A percentile compares a stretch with the other conserved stretches of the same genome.
Evolutionary conservation across 2,888 invertebrate genomes (phyloP).

Genomic region (Leptinotarsa tumamoca): DNA sequence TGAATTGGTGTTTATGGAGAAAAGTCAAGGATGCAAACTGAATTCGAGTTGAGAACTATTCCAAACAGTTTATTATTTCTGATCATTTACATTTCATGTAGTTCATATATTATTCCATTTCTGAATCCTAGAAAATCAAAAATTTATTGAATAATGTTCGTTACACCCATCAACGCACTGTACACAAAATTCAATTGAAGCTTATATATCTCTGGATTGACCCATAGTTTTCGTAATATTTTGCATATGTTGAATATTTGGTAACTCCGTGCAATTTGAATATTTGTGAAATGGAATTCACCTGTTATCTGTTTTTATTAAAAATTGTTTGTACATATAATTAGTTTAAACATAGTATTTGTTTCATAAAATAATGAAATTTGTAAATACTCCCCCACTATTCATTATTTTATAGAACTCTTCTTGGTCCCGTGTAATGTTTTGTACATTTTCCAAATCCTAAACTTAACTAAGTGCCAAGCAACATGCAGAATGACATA

Average conservation of each 20-base stretch:
- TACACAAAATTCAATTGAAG: no score
- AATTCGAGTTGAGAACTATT: not conserved
- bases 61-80: not conserved
- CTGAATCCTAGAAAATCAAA: no score
- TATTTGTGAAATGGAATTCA: conserved; percentile 6
- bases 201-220: no score
- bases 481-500: conserved; percentile 37
- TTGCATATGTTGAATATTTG: not conserved
- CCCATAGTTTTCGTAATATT: not conserved
- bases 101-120: no score
- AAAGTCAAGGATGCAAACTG: not conserved
- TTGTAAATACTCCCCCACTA: conserved; percentile 17
- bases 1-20: not conserved
- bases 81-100: not conserved
- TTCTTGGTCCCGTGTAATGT: conserved; percentile 26
- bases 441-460: conserved; percentile 40
- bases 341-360: not conserved
- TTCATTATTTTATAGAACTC: conserved; percentile 36
- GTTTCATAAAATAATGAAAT: conserved; percentile 25
- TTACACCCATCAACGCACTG: no score
- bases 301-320: conserved; percentile 17
- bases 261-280: conserved; percentile 21
- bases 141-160: no score
- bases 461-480: conserved; percentile 46
- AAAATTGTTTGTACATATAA: conserved; percentile 20